Evolutionary conservation across 2,888 invertebrate species (phyloP).

Genomic region (Meteorus cinctellus): DNA sequence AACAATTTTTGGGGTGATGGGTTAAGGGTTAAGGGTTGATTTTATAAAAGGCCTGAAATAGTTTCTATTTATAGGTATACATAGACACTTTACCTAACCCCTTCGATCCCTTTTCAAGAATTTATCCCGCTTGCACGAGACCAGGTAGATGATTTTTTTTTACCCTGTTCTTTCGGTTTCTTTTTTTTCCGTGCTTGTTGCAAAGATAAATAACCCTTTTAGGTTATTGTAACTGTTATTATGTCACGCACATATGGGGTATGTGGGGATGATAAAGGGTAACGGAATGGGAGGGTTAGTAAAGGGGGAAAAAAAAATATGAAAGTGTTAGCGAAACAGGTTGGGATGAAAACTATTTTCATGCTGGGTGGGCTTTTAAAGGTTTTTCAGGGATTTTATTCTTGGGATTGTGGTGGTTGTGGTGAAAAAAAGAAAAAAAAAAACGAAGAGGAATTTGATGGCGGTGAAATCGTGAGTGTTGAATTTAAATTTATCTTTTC

Average conservation of each 20-base stretch:
- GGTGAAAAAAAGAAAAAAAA: no score
- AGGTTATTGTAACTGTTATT: not conserved
- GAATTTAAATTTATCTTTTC: no score
- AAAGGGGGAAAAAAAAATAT: slow-evolving; percentile 32
- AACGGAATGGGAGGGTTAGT: slow-evolving; percentile 11
- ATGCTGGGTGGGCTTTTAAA: slow-evolving; percentile 19
- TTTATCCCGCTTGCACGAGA: slow-evolving; percentile 12
- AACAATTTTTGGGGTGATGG: not conserved
- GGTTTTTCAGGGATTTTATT: not conserved
- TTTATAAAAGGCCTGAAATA: not conserved
- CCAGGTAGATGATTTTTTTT: slow-evolving; percentile 2
- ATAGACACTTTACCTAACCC: slow-evolving; percentile 3
- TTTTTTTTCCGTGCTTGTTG: not conserved
- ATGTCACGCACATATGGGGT: not conserved
- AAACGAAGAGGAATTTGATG: no score
- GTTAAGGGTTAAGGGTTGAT: slow-evolving; percentile 13
- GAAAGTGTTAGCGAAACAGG: slow-evolving; percentile 47
- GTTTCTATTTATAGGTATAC: not conserved
- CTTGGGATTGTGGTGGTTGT: no score
- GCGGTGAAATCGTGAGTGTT: no score
- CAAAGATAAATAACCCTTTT: slow-evolving; percentile 6
- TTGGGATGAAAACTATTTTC: slow-evolving; percentile 51
- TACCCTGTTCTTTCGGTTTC: not conserved
- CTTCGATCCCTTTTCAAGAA: slow-evolving; percentile 7
- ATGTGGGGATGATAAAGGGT: slow-evolving; percentile 17